Conservation (phyloP, 2,113 vertebrate species). For the Pseudolaguvia tuberculata region DNA sequence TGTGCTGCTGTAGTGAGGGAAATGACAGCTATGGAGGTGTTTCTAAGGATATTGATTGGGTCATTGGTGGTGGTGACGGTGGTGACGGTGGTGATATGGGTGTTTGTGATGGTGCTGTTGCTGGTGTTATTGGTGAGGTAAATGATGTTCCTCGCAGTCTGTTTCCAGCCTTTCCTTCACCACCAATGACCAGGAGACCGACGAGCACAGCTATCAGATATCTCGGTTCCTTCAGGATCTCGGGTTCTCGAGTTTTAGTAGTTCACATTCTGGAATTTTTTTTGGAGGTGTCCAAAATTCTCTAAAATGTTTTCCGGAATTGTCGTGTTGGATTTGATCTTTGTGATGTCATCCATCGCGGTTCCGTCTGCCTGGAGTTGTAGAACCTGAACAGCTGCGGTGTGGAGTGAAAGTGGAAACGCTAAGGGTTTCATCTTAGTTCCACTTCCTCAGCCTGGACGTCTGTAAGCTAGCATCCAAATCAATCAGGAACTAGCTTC, state of each 20-base stretch:
- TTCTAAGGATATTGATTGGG: too few species aligned
- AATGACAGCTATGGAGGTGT: neutral
- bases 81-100: too few species aligned
- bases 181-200: too few species aligned
- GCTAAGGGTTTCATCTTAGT: neutral
- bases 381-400: neutral
- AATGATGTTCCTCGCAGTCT: too few species aligned
- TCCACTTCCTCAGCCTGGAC: neutral
- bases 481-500: neutral
- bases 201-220: too few species aligned
- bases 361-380: too few species aligned
- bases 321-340: too few species aligned
- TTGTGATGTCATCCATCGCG: too few species aligned
- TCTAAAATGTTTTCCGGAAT: too few species aligned
- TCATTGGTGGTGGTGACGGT: too few species aligned
- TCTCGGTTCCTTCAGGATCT: neutral
- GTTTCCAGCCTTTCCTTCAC: constrained; percentile 14
- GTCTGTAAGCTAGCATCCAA: neutral
- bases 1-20: neutral
- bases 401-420: neutral
- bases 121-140: neutral
- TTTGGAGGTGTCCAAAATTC: neutral
- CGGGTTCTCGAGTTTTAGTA: neutral
- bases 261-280: neutral
- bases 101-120: neutral